Base-by-base conservation (phyloP, 2,888 invertebrate genomes). In the Drosophila austrosaltans region DNA sequence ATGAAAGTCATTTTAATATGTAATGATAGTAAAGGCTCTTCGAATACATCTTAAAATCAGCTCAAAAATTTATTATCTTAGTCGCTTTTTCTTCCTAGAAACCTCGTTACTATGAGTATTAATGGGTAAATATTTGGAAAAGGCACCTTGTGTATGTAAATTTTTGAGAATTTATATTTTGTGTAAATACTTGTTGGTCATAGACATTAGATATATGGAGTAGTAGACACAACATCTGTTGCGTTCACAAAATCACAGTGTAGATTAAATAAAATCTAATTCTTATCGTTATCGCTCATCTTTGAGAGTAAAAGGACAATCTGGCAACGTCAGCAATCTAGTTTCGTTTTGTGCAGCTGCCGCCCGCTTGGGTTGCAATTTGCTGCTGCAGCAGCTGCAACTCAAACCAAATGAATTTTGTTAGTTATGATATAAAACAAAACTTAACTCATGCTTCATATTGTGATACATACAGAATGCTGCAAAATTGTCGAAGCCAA, bases 361-460 rank as follows among this genome's bases (percentile, higher is more conserved):
- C 71, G 65, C 71, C 74, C 72, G 72, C 73, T 66, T 66, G 73
- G 72, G 72, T 73, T 57, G 72, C 57, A 39, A 22, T 39, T 57
- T 16, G 57, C 57, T 57, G 57, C 12, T 39, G 36, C 57, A 48
- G 48, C 48, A 48, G 48, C 30, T 42, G 53, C 53, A 53, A 44
- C 53, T 66, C 61, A 53, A 48, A 56, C 72, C 72, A 67, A 57
- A 58, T 39, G 12, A 64, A 54, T 60, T 71, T 71, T 54, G 61
- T 63, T 69, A 66, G 66, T 60, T 69, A 54, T 66, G 66, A 72
- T 61, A 76, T 72, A 66, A 77, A 77, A 72, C 66, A 77, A 71
- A 75, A 77, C 77, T 72, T 25, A 48, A 57, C 57, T 39, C 78
- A 75, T 75, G 75, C 77, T 77, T 59, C 58, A 62, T 58, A 40